A percentile compares a stretch with the other conserved stretches of the same genome.
Conservation (phyloP, 2,888 invertebrate species). For the Antitype chi region DNA sequence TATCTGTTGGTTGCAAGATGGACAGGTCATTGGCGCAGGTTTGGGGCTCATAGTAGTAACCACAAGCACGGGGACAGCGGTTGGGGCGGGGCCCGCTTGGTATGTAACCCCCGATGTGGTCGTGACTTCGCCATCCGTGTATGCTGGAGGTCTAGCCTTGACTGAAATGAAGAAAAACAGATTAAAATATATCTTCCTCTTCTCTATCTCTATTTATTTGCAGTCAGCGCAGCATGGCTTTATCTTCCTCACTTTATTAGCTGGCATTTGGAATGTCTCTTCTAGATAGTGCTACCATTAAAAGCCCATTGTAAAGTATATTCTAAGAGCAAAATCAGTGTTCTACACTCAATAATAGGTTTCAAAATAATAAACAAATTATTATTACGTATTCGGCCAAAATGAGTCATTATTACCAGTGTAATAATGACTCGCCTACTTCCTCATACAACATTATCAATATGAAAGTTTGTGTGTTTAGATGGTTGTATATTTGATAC, state of each 20-base stretch:
- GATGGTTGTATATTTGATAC: no score
- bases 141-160: conserved; percentile 35
- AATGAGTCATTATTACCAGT: no score
- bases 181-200: no score
- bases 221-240: not conserved
- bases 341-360: no score
- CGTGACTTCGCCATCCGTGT: conserved; percentile 36
- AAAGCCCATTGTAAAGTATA: not conserved
- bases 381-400: no score
- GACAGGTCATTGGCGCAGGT: conserved; percentile 79
- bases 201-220: not conserved
- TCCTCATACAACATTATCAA: no score
- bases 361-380: no score
- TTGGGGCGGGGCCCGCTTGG: not conserved
- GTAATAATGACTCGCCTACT: no score
- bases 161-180: conserved; percentile 5
- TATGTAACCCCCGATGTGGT: conserved; percentile 13
- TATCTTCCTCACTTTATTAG: not conserved
- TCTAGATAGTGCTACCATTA: not conserved
- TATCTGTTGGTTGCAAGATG: conserved; percentile 84
- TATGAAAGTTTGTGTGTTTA: no score
- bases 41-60: conserved; percentile 72
- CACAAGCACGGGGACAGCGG: conserved; percentile 46
- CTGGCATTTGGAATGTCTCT: not conserved
- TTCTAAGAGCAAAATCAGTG: not conserved